Percentiles rank a stretch among this genome's conserved stretches.
Evolutionary conservation across 2,797 vertebrate species (phyloP).

Genomic region (Tarsius wallacei): DNA sequence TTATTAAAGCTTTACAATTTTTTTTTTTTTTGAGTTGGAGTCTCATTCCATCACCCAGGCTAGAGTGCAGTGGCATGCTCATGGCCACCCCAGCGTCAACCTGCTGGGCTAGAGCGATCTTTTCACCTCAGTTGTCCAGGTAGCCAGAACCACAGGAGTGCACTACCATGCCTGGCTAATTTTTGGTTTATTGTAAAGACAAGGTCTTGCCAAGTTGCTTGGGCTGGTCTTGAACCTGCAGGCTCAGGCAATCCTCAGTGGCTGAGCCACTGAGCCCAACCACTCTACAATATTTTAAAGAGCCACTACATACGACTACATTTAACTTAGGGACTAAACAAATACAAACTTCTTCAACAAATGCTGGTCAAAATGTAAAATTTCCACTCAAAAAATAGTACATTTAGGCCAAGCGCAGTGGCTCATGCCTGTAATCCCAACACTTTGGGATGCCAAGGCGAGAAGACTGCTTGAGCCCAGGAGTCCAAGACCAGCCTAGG

Average conservation of each 20-base stretch:
- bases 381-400: neutral
- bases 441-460: no score
- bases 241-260: no score
- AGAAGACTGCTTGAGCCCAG: no score
- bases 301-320: neutral
- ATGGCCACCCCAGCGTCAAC: neutral
- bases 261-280: neutral
- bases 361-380: conserved; percentile 52
- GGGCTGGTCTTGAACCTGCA: neutral
- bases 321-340: neutral
- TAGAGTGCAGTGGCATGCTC: neutral
- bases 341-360: conserved; percentile 64
- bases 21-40: neutral
- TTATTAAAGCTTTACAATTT: neutral
- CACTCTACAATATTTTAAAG: conserved; percentile 49
- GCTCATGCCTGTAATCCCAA: no score
- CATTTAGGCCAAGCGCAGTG: neutral
- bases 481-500: no score
- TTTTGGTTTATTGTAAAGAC: neutral
- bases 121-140: neutral
- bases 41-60: neutral
- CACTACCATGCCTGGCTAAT: neutral
- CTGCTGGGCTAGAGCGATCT: neutral
- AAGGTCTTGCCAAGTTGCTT: neutral
- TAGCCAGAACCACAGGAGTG: neutral